Evolutionary conservation across 2,113 vertebrate species (phyloP), one percentile per base, ranked within the genome.

Genomic region (Upupa epops): DNA sequence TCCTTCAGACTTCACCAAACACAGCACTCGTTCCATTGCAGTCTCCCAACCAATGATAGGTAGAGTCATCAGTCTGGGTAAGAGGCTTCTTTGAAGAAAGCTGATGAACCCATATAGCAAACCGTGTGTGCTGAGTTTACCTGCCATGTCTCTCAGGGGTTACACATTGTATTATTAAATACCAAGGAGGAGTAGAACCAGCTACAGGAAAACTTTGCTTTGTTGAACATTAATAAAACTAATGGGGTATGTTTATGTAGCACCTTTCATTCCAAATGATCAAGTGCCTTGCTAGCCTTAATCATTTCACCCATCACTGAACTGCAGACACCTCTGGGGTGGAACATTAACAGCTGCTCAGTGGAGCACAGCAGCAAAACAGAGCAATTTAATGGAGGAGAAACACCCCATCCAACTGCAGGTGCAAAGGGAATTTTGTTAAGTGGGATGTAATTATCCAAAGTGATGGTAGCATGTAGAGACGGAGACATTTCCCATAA

Each of bases 301-400:
- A 94, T 95, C 88, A 92, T 93, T 95, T 95, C 90, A 91, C 88
- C 90, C 93, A 93, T 84, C 87, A 26, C 74, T 91, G 93, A 93
- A 75, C 87, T 95, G 71, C 89, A 94, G 93, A 85, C 91, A 93
- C 91, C 91, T 96, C 78, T 94, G 89, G 94, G 91, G 94, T 75
- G 87, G 89, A 96, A 92, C 94, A 94, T 92, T 92, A 96, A 72
- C 84, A 95, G 84, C 58, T 95, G 93, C 89, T 95, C 5, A 6
- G 71, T 82, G 77, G 84, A 94, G 91, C 94, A 89, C 78, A 89
- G 89, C 84, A 69, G 77, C 81, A 89, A 92, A 94, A 79, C 86
- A 89, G 73, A 92, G 73, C 84, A 75, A 92, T 94, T 90, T 91
- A 94, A 92, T 82, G 84, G 83, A 92, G 89, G 84, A 92, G 89